Percentiles rank a stretch among this genome's conserved stretches.
Conservation (phyloP, 2,888 invertebrate species). For the Eristalis pertinax region DNA sequence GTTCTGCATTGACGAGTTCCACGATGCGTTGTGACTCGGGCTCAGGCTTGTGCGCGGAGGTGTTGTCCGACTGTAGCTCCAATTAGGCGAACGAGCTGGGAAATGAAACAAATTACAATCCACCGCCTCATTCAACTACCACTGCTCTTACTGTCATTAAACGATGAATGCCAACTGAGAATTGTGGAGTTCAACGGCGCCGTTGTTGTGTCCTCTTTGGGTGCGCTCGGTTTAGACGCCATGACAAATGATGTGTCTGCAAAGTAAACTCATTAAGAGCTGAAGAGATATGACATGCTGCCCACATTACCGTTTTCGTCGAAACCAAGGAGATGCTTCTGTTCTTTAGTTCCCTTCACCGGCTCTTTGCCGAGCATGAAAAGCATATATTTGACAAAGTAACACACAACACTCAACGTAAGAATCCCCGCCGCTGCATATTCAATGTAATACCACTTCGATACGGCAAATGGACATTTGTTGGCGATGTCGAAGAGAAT, state of each 20-base stretch:
- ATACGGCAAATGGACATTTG: constrained; percentile 75
- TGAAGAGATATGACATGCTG: neutral
- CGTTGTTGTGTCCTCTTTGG: constrained; percentile 23
- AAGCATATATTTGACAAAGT: constrained; percentile 82
- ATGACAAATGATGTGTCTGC: constrained; percentile 78
- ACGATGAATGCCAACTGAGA: constrained; percentile 81
- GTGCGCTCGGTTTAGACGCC: constrained; percentile 42
- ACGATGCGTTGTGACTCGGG: constrained; percentile 75
- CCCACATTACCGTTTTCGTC: constrained; percentile 79
- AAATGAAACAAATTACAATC: neutral
- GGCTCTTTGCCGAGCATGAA: constrained; percentile 80
- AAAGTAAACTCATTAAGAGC: neutral
- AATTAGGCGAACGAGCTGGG: constrained; percentile 74
- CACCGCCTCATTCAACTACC: too few species aligned
- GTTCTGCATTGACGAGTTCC: constrained; percentile 76
- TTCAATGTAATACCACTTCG: constrained; percentile 81
- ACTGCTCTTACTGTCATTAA: constrained; percentile 77
- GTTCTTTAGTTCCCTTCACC: constrained; percentile 82
- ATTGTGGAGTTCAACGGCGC: constrained; percentile 76
- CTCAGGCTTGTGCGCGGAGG: constrained; percentile 77
- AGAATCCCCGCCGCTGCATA: constrained; percentile 81
- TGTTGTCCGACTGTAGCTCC: constrained; percentile 76
- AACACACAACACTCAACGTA: constrained; percentile 82
- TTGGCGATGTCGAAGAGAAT: constrained; percentile 77
- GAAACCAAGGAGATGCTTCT: constrained; percentile 83